Conservation (phyloP, 2,797 vertebrate genomes). For the Pseudomugil gertrudae region DNA sequence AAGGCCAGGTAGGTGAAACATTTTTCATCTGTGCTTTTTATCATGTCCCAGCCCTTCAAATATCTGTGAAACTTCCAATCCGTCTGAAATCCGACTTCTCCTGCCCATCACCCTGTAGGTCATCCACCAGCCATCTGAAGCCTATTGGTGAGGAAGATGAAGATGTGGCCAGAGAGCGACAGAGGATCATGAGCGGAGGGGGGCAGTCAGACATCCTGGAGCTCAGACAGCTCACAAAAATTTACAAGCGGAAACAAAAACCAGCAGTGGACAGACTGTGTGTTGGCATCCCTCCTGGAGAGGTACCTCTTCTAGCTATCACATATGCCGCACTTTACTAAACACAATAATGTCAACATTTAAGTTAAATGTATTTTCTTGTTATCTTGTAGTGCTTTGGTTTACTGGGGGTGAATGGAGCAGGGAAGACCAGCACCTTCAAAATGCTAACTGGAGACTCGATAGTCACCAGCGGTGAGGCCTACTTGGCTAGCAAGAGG, state of each 20-base stretch:
- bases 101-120: constrained; percentile 72
- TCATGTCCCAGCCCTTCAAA: not conserved
- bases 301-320: constrained; percentile 79
- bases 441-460: constrained; percentile 97
- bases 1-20: constrained; percentile 87
- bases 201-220: constrained; percentile 94
- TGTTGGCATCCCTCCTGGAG: constrained; percentile 94
- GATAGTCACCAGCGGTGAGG: constrained; percentile 87
- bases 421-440: constrained; percentile 97
- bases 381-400: constrained; percentile 89
- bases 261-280: constrained; percentile 96
- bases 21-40: not conserved
- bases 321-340: not conserved
- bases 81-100: constrained; percentile 6
- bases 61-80: not conserved
- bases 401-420: constrained; percentile 95
- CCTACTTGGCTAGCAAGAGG: constrained; percentile 94
- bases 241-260: constrained; percentile 95
- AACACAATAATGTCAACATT: not conserved
- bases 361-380: not conserved
- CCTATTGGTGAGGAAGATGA: constrained; percentile 95
- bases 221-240: constrained; percentile 93
- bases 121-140: constrained; percentile 87
- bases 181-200: constrained; percentile 91
- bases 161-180: constrained; percentile 94